Base-by-base conservation (phyloP, 2,113 vertebrate species). In the Siniperca knerii region DNA sequence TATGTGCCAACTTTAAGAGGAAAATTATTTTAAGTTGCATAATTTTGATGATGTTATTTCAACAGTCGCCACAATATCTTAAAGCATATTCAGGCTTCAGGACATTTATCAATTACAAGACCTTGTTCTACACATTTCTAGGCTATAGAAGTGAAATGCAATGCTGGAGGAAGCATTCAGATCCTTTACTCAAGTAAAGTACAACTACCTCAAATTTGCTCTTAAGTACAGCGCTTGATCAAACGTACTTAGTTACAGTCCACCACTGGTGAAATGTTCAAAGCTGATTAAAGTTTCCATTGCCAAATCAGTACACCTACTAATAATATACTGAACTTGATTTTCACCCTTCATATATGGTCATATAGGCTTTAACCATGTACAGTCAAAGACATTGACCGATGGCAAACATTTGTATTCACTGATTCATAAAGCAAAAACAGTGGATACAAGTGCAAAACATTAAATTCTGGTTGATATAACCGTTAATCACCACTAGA, bases 401-500 rank as follows among this genome's bases (percentile, higher is more conserved):
- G 33, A 29, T 40, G 72, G 5, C 10, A 65, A 54, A 68, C 35
- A 75, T 69, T n/a, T 75, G 11, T 11, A 58, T 25, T 58, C 15
- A 33, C 20, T 73, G 52, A 29, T 46, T 67, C 6, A 58, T 71
- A 13, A 60, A 79, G 61, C 12, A 64, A 69, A 68, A 82, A 37
- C 33, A 65, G 9, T n/a, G 15, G 33, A 20, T 33, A 20, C 4
- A 65, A 68, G 21, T 12, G 65, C 61, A 64, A 37, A 23, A 54
- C 23, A 61, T 58, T 8, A 10, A 8, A 40, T 46, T 52, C 10
- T 16, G 44, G 37, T 23, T 87, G 79, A 85, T 60, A 23, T 82
- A 20, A 78, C 83, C 20, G 1, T 52, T 62, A 54, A 90, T 86
- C 35, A 37, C 92, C 93, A 93, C 91, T 92, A 93, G 91, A 85